Evolutionary conservation across 2,797 vertebrate genomes (phyloP).

Genomic region (Eidolon dupreanum): DNA sequence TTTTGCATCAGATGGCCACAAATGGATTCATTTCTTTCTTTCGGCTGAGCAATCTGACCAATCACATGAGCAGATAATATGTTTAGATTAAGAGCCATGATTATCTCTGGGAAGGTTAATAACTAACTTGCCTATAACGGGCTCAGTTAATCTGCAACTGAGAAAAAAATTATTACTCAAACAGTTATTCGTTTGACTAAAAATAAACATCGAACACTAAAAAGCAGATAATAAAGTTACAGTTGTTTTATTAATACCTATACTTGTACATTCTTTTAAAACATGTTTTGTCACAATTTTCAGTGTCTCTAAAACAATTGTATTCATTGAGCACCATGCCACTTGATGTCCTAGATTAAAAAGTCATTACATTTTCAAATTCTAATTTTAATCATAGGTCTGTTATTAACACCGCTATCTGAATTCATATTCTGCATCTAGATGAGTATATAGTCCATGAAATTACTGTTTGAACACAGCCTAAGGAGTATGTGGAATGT

Average conservation of each 20-base stretch:
- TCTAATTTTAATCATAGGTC: not conserved
- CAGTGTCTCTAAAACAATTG: not conserved
- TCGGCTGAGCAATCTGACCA: conserved; percentile 26
- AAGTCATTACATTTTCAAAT: conserved; percentile 14
- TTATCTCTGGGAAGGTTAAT: not conserved
- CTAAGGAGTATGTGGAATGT: not conserved
- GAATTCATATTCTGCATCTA: conserved; percentile 1
- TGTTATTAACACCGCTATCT: not conserved
- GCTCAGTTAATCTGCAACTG: conserved; percentile 45
- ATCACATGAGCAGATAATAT: not conserved
- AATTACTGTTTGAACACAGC: not conserved
- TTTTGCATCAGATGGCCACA: not conserved
- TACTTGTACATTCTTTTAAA: not conserved
- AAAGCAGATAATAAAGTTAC: conserved; percentile 19
- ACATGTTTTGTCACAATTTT: not conserved
- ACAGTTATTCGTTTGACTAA: conserved; percentile 32
- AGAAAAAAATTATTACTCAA: not conserved
- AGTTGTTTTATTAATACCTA: not conserved
- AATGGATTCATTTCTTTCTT: conserved; percentile 27
- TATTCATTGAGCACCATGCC: not conserved
- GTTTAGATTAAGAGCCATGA: conserved; percentile 18
- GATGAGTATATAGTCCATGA: not conserved
- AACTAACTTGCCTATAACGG: conserved; percentile 1
- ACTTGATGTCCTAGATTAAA: not conserved
- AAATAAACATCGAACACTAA: conserved; percentile 18